Base-by-base conservation (phyloP, 2,888 invertebrate genomes). In the Pollenia labialis region DNA sequence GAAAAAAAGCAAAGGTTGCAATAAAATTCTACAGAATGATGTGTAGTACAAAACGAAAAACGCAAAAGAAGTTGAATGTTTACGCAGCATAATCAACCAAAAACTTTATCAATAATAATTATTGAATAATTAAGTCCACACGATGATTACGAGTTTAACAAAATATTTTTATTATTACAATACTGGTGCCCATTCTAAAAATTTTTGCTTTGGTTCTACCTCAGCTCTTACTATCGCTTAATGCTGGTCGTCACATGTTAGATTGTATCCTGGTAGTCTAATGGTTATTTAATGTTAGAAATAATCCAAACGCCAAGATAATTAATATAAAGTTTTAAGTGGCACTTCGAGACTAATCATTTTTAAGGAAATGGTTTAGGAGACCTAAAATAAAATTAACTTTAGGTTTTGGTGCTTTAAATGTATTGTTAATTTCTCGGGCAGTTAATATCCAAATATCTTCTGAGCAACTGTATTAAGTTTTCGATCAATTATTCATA, bases 81-180 rank as follows among this genome's bases (percentile, higher is more conserved):
- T 60, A 44, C 60, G 11, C 46, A 62, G 46, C 50, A 74, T 32
- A 80, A 80, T 42, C 50, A 48, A 54, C 56, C 6, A n/a, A 60
- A 71, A 80, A 71, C 50, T 44, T 60, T 58, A 79, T 84, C 64
- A 84, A 74, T 79, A 71, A 60, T 62, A 79, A 84, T 80, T 84
- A 84, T 52, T 40, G 50, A 79, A 79, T 79, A 74, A 84, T 72
- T 44, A 66, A 77, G 74, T 77, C 48, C 72, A 42, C 58, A 32
- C 32, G 66, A 84, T 68, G 74, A 72, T 84, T 71, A 56, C 14
- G 1, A 56, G 44, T 44, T 58, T 4, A 44, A 16, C 12, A 79
- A 60, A 79, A 58, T 68, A 68, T 58, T 56, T 12, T 68, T 42
- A 44, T 23, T 6, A 54, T 48, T 56, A 16, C 10, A 66, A 8